These are phyloP conservation scores for Camarhynchus parvulus DNA, from an alignment of 2,113 vertebrate species.

Conservation along the genomic window DNA sequence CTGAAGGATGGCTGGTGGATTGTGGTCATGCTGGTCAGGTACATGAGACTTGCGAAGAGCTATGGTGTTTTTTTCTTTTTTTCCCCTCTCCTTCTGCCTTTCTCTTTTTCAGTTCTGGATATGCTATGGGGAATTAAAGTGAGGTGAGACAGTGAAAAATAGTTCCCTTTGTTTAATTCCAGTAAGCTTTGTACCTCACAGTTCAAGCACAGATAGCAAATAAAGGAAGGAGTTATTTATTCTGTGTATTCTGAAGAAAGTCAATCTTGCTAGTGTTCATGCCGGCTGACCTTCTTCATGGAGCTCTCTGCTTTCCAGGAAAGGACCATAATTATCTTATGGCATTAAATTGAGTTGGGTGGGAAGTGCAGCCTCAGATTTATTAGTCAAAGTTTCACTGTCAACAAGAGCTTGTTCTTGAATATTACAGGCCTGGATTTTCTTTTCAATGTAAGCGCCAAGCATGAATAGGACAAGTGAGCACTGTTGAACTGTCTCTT, in stretches of 20 bases:
- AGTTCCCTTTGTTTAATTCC: background rate
- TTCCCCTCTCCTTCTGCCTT: accelerated
- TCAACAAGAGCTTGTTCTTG: background rate
- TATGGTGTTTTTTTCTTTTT: too few relatives aligned
- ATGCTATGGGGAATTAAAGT: background rate
- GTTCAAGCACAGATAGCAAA: background rate
- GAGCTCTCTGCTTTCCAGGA: background rate
- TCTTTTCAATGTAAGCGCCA: background rate
- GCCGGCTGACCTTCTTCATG: background rate
- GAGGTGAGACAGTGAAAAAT: background rate
- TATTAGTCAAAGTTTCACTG: constrained; percentile 18
- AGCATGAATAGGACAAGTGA: background rate
- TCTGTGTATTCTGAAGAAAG: background rate
- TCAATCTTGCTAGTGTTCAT: background rate
- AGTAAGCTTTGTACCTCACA: background rate
- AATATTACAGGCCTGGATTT: background rate
- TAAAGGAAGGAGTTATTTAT: background rate
- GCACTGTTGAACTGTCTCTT: accelerated
- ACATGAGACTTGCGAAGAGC: background rate
- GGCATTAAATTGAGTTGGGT: background rate
- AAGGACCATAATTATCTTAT: background rate
- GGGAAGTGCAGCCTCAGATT: background rate
- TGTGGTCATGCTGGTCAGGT: background rate
- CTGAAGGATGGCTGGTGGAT: background rate
- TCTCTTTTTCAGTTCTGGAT: background rate